Evolutionary conservation across 1,140 invertebrate genomes (phyloP).

Genomic region (Bemisia tabaci): DNA sequence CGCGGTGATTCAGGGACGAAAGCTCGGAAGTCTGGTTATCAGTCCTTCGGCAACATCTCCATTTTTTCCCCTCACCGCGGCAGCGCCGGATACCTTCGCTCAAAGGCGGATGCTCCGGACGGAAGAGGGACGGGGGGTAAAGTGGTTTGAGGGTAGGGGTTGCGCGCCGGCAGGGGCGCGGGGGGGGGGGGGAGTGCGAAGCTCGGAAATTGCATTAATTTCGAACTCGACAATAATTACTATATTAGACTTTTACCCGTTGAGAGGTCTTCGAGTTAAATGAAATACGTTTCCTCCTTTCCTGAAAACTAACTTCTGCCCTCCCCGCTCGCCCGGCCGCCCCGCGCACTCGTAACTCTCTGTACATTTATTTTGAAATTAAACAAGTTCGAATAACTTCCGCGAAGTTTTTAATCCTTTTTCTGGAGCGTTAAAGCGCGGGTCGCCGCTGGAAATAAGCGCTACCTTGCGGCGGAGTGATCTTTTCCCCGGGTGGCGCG

Average conservation of each 20-base stretch:
- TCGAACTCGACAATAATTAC: background rate
- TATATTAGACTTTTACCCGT: background rate
- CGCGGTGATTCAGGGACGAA: too few relatives aligned
- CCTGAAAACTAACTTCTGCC: background rate
- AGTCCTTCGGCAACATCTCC: too few relatives aligned
- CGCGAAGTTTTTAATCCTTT: background rate
- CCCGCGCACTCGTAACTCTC: background rate
- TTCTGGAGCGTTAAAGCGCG: too few relatives aligned
- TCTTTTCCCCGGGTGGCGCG: too few relatives aligned
- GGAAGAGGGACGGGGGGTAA: background rate
- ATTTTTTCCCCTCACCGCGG: too few relatives aligned
- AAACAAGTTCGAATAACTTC: background rate
- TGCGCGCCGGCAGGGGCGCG: background rate
- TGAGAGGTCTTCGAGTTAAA: background rate
- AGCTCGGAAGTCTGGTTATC: too few relatives aligned
- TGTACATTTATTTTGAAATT: conserved; percentile 1
- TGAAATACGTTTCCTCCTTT: background rate
- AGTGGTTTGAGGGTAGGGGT: background rate
- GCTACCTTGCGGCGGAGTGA: too few relatives aligned
- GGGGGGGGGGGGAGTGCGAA: background rate
- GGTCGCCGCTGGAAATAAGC: too few relatives aligned
- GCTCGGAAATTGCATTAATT: background rate
- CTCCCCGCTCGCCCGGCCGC: background rate
- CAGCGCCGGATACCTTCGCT: too few relatives aligned
- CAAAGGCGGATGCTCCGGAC: too few relatives aligned